Base-by-base conservation (phyloP, 2,797 vertebrate species). In the Meriones psammophilus region DNA sequence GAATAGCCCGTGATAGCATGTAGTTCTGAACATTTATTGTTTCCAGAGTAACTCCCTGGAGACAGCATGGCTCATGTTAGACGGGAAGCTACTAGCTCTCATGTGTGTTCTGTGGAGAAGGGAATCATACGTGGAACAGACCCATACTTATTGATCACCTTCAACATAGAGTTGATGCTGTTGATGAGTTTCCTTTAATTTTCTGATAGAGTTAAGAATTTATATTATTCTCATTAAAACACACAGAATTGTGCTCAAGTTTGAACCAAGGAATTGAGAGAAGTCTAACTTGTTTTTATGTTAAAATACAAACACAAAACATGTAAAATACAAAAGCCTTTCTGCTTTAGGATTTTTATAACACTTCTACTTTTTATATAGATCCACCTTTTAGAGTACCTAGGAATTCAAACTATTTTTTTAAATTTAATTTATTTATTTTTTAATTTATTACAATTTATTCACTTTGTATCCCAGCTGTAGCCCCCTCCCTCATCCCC, bases 11-110 rank as follows among this genome's bases (percentile, higher is more conserved):
- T 28, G 89, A 33, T 33, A 71, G 78, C 12, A 66, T 39, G 20
- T 13, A 50, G 39, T 93, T 93, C 84, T 73, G 84, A 93, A 78
- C 30, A 87, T 60, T 62, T 86, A 39, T 68, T 66, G 8, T 88
- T 96, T 93, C n/a, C 46, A 64, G 83, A 96, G 62, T 73, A 96
- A 85, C 15, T 77, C 66, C 66, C 87, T 28, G 36, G 62, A 88
- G 91, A 68, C 39, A 77, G 87, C 24, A 73, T 42, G 9, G 50
- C 39, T 18, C 17, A 13, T 56, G 84, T n/a, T 94, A 85, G 42
- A 54, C 4, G 36, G 30, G 92, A 73, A 88, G 39, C 30, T 64
- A 64, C 74, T 58, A 79, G 69, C 30, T 39, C 50, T 79, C 60
- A 26, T 26, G 46, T 24, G 56, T 89, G 26, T 77, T 83, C 62